phyloP scores from a whole-genome alignment of 2,888 invertebrate species.

The Drosophila sordidula region DNA sequence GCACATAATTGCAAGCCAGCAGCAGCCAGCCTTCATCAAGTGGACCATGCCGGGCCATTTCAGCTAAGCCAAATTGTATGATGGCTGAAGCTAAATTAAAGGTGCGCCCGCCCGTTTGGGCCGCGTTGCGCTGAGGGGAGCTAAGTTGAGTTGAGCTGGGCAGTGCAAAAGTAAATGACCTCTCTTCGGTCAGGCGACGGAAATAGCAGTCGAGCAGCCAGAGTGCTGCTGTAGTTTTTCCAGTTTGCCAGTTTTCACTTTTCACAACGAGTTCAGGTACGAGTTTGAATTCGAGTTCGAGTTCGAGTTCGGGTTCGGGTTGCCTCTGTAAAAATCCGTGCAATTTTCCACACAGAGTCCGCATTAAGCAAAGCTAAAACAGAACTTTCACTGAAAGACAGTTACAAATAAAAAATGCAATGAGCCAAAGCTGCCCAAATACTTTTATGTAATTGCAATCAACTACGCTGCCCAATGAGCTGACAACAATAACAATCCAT shows the following conservation, averaged over 20 bases:
- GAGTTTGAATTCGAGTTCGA: slow-evolving; percentile 9
- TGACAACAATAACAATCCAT: slow-evolving; percentile 38
- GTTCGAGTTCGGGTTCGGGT: background rate
- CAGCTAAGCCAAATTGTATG: slow-evolving; percentile 45
- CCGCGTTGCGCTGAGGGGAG: slow-evolving; percentile 17
- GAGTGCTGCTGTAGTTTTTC: slow-evolving; percentile 62
- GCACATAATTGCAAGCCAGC: slow-evolving; percentile 65
- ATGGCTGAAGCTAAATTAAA: slow-evolving; percentile 61
- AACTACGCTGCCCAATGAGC: slow-evolving; percentile 47
- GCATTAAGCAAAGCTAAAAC: slow-evolving; percentile 17
- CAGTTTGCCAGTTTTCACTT: slow-evolving; percentile 77
- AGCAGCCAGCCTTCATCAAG: slow-evolving; percentile 24
- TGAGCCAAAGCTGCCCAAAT: slow-evolving; percentile 61
- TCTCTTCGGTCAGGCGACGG: slow-evolving; percentile 62
- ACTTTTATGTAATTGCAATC: slow-evolving; percentile 68
- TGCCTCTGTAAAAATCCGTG: slow-evolving; percentile 38
- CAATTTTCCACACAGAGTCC: slow-evolving; percentile 57
- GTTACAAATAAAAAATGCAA: slow-evolving; percentile 59
- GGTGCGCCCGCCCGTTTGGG: slow-evolving; percentile 37
- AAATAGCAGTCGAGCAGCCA: slow-evolving; percentile 55
- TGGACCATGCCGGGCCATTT: slow-evolving; percentile 26
- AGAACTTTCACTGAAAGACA: slow-evolving; percentile 68
- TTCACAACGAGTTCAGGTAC: slow-evolving; percentile 67
- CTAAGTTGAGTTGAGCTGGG: slow-evolving; percentile 8
- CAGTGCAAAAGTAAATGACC: slow-evolving; percentile 68